phyloP scores from a whole-genome alignment of 1,140 invertebrate genomes.

The Eueides isabella region DNA sequence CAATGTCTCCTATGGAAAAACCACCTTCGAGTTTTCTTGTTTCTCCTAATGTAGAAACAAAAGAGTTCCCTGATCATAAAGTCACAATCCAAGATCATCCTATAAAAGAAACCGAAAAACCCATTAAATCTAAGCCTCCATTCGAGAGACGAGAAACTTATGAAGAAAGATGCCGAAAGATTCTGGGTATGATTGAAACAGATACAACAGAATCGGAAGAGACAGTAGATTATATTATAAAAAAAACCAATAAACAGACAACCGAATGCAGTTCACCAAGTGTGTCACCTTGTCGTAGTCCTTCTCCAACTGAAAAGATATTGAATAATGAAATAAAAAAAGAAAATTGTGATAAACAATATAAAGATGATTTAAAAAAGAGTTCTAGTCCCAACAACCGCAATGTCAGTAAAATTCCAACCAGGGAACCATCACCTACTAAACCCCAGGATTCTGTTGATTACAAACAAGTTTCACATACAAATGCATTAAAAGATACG shows the following conservation, averaged over 20 bases:
- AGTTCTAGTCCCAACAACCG: constrained; percentile 10
- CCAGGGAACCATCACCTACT: constrained; percentile 49
- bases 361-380: constrained; percentile 18
- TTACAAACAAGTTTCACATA: not conserved
- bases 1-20: constrained; percentile 65
- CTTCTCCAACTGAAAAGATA: constrained; percentile 33
- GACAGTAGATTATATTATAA: constrained; percentile 40
- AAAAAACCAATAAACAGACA: constrained; percentile 43
- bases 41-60: constrained; percentile 60
- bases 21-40: constrained; percentile 69
- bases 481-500: not conserved
- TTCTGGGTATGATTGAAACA: constrained; percentile 83
- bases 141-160: constrained; percentile 86
- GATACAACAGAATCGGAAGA: constrained; percentile 52
- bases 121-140: constrained; percentile 68
- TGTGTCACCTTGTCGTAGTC: constrained; percentile 60
- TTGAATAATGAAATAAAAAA: not conserved
- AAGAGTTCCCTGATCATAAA: constrained; percentile 54
- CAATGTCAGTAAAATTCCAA: constrained; percentile 34
- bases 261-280: constrained; percentile 45
- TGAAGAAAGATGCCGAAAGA: constrained; percentile 86
- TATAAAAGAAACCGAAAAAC: constrained; percentile 47
- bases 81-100: constrained; percentile 58
- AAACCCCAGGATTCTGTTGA: constrained; percentile 23
- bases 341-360: constrained; percentile 13